Evolutionary conservation across 1,140 invertebrate species (phyloP), one percentile per base, ranked within the genome.

Genomic region (Gonioctena quinquepunctata): DNA sequence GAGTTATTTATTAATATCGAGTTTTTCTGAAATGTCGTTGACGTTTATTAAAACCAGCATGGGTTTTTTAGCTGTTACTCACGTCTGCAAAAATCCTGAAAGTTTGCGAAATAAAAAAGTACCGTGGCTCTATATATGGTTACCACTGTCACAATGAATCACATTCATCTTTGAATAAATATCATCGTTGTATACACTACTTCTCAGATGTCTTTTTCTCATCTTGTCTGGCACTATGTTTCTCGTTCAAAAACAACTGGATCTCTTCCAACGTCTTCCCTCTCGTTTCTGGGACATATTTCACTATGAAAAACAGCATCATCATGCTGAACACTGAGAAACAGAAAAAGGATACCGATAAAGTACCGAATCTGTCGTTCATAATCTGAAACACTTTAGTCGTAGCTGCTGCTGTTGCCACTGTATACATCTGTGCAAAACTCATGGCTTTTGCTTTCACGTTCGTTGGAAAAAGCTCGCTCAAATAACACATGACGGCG

Each of bases 261-360:
- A 82, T 82, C 59, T 82, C 79, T 63, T 90, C 88, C 52, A 94
- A 87, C 0, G 90, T 89, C 78, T 92, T 93, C 6, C 91, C 92
- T 83, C 94, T 94, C 0, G 93, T 96, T 83, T 96, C 94, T 0
- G 93, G 92, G 18, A 94, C 84, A 52, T 87, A 86, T 3, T 86
- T 81, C 8, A 90, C 83, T 49, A 90, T 87, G 74, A 90, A 92
- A 16, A 90, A 66, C 1, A 89, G 78, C 2, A 90, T 87, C 1
- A 89, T 61, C 0, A 89, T 75, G 27, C 90, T 22, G n/a, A 42
- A 42, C n/a, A 64, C 42, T 16, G 61, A 11, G 16, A 33, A 42
- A 22, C 13, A n/a, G 1, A 42, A 19, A 63, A 63, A 63, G 4
- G 61, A 18, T 19, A 63, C n/a, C 13, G 57, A 16, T 11, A 22